Percentiles rank a stretch among this genome's conserved stretches.
Evolutionary conservation across 37 sponge, comb jelly and placozoan species (phyloP).

Genomic region (Aplysina aerophoba): DNA sequence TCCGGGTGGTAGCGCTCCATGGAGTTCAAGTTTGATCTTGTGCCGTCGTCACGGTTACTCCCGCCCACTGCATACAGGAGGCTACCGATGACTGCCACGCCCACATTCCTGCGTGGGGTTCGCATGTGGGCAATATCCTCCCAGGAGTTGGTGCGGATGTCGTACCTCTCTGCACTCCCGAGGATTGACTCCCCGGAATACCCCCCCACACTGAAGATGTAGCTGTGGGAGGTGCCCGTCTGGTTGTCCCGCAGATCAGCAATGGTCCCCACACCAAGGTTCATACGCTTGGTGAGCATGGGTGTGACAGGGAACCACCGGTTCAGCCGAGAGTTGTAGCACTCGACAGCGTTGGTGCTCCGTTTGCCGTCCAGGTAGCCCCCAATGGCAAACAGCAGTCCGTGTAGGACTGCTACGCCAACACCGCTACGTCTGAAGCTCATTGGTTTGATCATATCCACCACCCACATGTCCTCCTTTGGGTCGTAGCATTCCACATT

Average conservation of each 20-base stretch:
- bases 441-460: constrained; percentile 86
- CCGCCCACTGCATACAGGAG: constrained; percentile 89
- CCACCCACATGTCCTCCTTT: constrained; percentile 77
- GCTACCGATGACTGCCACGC: constrained; percentile 88
- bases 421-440: constrained; percentile 85
- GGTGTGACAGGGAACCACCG: constrained; percentile 81
- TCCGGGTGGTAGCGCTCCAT: constrained; percentile 91
- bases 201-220: constrained; percentile 84
- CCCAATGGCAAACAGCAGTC: constrained; percentile 92
- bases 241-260: constrained; percentile 81
- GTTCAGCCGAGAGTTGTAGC: constrained; percentile 77
- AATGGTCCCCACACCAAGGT: constrained; percentile 89
- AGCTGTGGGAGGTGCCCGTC: constrained; percentile 80
- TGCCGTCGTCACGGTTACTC: constrained; percentile 88
- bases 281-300: constrained; percentile 88
- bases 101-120: constrained; percentile 87
- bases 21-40: constrained; percentile 87
- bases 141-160: constrained; percentile 80
- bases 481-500: constrained; percentile 91
- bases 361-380: constrained; percentile 91
- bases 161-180: constrained; percentile 87
- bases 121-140: constrained; percentile 84
- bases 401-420: constrained; percentile 88
- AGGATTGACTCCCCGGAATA: constrained; percentile 88
- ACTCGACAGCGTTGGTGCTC: constrained; percentile 91